These are phyloP conservation scores for Scophthalmus maximus DNA, from an alignment of 2,113 vertebrate species.

Conservation along the genomic window DNA sequence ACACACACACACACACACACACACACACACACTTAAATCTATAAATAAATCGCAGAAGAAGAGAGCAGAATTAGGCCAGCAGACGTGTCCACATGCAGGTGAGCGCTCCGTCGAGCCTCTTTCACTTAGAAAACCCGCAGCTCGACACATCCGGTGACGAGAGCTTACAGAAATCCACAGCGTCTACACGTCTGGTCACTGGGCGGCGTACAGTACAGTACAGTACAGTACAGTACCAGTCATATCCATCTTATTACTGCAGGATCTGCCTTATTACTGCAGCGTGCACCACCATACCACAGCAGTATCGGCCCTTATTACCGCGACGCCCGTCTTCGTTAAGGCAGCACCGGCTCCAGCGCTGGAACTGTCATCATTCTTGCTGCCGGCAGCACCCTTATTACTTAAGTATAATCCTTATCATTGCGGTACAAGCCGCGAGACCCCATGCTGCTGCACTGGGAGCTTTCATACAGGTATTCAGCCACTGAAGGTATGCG, in stretches of 20 bases:
- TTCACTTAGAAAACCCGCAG: conserved; percentile 27
- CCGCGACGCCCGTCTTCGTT: conserved; percentile 35
- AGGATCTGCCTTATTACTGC: conserved; percentile 56
- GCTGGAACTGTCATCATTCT: conserved; percentile 56
- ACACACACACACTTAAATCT: conserved; percentile 48
- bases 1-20: conserved; percentile 25
- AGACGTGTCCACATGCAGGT: conserved; percentile 70
- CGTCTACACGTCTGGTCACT: conserved; percentile 17
- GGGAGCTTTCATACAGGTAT: not conserved
- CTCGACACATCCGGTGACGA: conserved; percentile 33
- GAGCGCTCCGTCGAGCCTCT: conserved; percentile 47
- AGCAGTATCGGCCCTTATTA: conserved; percentile 28
- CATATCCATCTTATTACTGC: conserved; percentile 52
- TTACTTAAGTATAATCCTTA: conserved; percentile 58
- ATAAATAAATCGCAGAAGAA: conserved; percentile 74
- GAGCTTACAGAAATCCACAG: conserved; percentile 38
- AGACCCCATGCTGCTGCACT: conserved; percentile 18
- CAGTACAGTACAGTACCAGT: no score
- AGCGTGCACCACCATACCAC: conserved; percentile 23
- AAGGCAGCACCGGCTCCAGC: conserved; percentile 32
- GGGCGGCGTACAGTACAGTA: no score
- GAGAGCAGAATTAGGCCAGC: conserved; percentile 77
- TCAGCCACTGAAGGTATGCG: not conserved
- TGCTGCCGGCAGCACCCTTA: conserved; percentile 49
- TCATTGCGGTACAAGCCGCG: conserved; percentile 34